Conservation (phyloP, 2,113 vertebrate genomes). For the Sardina pilchardus region DNA sequence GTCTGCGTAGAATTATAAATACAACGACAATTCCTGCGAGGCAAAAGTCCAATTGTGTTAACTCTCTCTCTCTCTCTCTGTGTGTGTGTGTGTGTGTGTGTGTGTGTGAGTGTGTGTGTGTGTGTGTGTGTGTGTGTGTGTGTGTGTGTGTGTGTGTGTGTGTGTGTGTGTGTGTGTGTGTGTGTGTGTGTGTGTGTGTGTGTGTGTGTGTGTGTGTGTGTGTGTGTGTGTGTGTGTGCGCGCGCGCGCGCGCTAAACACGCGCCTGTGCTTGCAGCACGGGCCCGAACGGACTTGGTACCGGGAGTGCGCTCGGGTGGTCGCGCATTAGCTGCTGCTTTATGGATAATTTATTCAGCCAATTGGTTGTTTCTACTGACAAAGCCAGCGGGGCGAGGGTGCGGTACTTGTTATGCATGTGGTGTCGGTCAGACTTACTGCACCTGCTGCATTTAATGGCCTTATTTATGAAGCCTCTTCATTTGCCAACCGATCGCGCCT, state of each 20-base stretch:
- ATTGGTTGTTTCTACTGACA: conserved; percentile 67
- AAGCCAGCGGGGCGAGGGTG: conserved; percentile 61
- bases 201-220: too few relatives aligned
- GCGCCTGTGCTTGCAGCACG: conserved; percentile 23
- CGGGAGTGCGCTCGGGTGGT: conserved; percentile 49
- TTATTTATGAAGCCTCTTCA: conserved; percentile 61
- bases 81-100: not conserved
- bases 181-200: too few relatives aligned
- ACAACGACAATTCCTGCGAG: not conserved
- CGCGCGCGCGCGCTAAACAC: conserved; percentile 1
- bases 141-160: not conserved
- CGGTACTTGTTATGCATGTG: conserved; percentile 71
- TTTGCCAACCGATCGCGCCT: not conserved
- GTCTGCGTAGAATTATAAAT: not conserved
- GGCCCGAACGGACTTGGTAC: conserved; percentile 27
- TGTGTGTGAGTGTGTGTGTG: too few relatives aligned
- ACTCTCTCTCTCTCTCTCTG: not conserved
- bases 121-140: conserved; percentile 25
- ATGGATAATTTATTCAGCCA: conserved; percentile 57
- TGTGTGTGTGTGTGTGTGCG: conserved; percentile 24
- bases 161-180: too few relatives aligned
- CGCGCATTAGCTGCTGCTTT: conserved; percentile 25
- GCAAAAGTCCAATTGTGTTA: not conserved
- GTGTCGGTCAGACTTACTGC: conserved; percentile 71
- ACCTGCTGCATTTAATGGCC: conserved; percentile 69